A percentile compares a stretch with the other conserved stretches of the same genome.
Evolutionary conservation across 2,797 vertebrate species (phyloP).

Genomic region (Momotus momota): DNA sequence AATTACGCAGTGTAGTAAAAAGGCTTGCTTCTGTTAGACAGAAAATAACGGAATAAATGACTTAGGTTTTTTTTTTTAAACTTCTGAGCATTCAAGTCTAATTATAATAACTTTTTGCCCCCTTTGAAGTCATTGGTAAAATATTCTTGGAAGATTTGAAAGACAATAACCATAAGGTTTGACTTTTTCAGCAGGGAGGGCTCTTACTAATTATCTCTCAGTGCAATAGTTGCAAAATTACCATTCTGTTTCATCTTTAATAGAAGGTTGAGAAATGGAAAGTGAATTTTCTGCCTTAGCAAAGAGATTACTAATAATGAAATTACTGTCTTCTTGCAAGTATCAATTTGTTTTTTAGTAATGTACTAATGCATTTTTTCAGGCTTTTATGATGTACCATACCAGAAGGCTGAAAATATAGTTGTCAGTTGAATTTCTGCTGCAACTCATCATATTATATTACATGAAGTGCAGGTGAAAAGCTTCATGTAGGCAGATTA

Average conservation of each 20-base stretch:
- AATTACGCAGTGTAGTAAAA: conserved; percentile 23
- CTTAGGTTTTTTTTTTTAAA: background rate
- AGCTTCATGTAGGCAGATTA: background rate
- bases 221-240: conserved; percentile 42
- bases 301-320: conserved; percentile 30
- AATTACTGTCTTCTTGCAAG: conserved; percentile 25
- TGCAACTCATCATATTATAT: background rate
- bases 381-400: background rate
- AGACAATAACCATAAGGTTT: background rate
- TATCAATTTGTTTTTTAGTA: conserved; percentile 47
- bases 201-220: conserved; percentile 7
- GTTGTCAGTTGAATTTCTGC: conserved; percentile 20
- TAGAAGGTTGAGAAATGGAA: conserved; percentile 4
- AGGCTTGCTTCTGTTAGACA: background rate
- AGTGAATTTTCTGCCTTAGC: conserved; percentile 10
- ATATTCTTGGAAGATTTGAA: conserved; percentile 23
- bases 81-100: background rate
- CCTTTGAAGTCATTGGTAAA: conserved; percentile 22
- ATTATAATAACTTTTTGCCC: background rate
- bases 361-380: background rate
- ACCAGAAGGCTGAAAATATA: background rate
- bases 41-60: conserved; percentile 25
- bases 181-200: conserved; percentile 3
- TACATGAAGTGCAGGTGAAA: background rate
- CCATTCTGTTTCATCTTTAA: conserved; percentile 58